Conservation (phyloP, 2,797 vertebrate genomes). For the Poeciliopsis infans region DNA sequence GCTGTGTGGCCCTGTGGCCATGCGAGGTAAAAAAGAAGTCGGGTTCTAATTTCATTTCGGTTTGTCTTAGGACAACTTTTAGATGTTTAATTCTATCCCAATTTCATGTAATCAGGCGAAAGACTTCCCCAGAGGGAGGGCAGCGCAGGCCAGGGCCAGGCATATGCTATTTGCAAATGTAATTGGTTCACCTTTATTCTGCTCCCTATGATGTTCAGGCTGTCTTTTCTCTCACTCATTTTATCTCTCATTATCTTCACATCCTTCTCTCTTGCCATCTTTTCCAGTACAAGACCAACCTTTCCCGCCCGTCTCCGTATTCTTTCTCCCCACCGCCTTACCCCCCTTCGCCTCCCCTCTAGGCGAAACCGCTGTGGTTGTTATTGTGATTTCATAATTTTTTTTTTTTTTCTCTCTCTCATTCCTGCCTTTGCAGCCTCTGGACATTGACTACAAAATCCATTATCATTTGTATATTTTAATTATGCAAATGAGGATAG, state of each 20-base stretch:
- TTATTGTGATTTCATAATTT: constrained; percentile 99
- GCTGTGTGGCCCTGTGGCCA: constrained; percentile 70
- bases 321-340: constrained; percentile 7
- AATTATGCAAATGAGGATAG: constrained; percentile 99
- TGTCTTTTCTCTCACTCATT: constrained; percentile 66
- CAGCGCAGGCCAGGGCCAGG: constrained; percentile 85
- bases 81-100: constrained; percentile 99
- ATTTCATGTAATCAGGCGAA: constrained; percentile 97
- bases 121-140: constrained; percentile 94
- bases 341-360: constrained; percentile 53
- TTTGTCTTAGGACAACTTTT: constrained; percentile 94
- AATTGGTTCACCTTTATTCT: constrained; percentile 89
- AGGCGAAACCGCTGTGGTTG: constrained; percentile 86
- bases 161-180: constrained; percentile 93
- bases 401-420: constrained; percentile 74
- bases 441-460: constrained; percentile 99
- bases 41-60: constrained; percentile 93
- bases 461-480: constrained; percentile 99
- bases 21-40: constrained; percentile 81
- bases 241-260: constrained; percentile 57
- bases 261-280: constrained; percentile 37
- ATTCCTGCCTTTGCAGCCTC: constrained; percentile 95
- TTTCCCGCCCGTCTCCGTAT: constrained; percentile 45
- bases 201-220: constrained; percentile 61
- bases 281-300: constrained; percentile 28